Evolutionary conservation across 2,113 vertebrate genomes (phyloP), one percentile per base, ranked within the genome.

Genomic region (Dasypus novemcinctus): DNA sequence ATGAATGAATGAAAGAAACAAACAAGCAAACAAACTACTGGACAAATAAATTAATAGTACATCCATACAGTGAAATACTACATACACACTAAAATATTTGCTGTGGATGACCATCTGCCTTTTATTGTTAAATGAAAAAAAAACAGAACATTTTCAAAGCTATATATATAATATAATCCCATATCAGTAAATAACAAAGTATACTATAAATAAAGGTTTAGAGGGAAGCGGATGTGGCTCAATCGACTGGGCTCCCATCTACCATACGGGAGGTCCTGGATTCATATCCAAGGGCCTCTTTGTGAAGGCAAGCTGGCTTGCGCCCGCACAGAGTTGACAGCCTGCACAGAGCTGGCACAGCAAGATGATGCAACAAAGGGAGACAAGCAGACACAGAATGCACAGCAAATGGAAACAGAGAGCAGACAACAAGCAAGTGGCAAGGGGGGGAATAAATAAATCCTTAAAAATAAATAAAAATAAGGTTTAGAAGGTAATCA

Each of bases 391-490:
- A n/a, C n/a, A n/a, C n/a, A n/a, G n/a, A n/a, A n/a, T n/a, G n/a
- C n/a, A n/a, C n/a, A n/a, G n/a, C n/a, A n/a, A n/a, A n/a, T n/a
- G n/a, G n/a, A n/a, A n/a, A n/a, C n/a, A n/a, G n/a, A n/a, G n/a
- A n/a, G n/a, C n/a, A n/a, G n/a, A n/a, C n/a, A n/a, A n/a, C n/a
- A n/a, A n/a, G n/a, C n/a, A n/a, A n/a, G n/a, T n/a, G n/a, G n/a
- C n/a, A n/a, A n/a, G n/a, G n/a, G n/a, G n/a, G n/a, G n/a, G n/a
- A n/a, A n/a, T n/a, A n/a, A n/a, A n/a, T n/a, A n/a, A n/a, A n/a
- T n/a, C n/a, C n/a, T n/a, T n/a, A n/a, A n/a, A n/a, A n/a, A 59
- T 86, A 92, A 71, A 88, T 66, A 82, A 91, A 93, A 63, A 71
- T 29, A 91, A 93, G 63, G 76, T 29, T 27, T 20, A 81, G 36